Conservation (phyloP, 2,113 vertebrate genomes). For the Morone chrysops region DNA sequence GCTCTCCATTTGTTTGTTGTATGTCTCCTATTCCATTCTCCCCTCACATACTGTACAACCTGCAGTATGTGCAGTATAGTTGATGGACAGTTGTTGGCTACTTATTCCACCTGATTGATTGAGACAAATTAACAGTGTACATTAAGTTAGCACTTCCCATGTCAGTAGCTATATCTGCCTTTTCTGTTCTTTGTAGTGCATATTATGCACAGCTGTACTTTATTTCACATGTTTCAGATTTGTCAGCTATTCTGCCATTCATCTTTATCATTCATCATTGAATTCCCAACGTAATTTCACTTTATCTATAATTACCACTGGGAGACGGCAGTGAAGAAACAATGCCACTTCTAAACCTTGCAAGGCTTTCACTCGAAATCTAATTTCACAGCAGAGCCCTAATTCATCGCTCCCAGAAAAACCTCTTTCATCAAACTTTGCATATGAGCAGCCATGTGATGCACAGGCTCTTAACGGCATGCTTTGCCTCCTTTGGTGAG, state of each 20-base stretch:
- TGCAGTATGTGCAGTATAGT: conserved; percentile 11
- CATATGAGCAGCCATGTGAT: conserved; percentile 89
- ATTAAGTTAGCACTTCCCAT: not conserved
- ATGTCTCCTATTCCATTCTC: conserved; percentile 1
- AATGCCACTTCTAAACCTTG: conserved; percentile 75
- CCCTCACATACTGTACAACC: conserved; percentile 21
- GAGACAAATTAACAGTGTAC: conserved; percentile 2
- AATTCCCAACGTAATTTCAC: conserved; percentile 55
- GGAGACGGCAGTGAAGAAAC: conserved; percentile 59
- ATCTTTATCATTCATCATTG: conserved; percentile 51
- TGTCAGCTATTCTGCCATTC: conserved; percentile 20
- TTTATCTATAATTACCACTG: conserved; percentile 43
- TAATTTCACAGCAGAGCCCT: conserved; percentile 83
- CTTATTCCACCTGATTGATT: conserved; percentile 38
- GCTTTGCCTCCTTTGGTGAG: conserved; percentile 87
- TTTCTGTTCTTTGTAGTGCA: not conserved
- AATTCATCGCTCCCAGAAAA: conserved; percentile 86
- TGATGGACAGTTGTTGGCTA: conserved; percentile 33
- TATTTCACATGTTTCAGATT: conserved; percentile 11
- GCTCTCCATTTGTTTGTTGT: conserved; percentile 62
- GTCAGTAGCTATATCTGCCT: not conserved
- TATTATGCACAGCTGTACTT: not conserved
- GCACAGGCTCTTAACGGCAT: conserved; percentile 87
- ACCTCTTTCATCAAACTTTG: conserved; percentile 89
- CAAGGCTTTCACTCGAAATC: conserved; percentile 76